Evolutionary conservation across 2,113 vertebrate species (phyloP).

Genomic region (Ploceus nigricollis): DNA sequence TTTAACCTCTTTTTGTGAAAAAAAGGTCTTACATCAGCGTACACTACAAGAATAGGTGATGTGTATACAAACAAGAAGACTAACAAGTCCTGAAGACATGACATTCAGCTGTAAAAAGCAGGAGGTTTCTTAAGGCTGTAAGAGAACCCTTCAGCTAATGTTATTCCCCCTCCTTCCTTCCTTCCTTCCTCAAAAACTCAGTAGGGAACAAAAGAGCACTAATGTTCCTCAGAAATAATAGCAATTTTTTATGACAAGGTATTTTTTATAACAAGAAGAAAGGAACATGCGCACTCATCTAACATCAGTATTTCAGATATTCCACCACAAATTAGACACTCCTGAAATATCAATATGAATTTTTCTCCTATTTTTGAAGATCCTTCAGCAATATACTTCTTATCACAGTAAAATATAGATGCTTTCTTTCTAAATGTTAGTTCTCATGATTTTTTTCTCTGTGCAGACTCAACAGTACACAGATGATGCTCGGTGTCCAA

Average conservation of each 20-base stretch:
- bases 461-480: neutral
- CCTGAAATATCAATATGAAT: neutral
- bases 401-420: neutral
- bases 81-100: neutral
- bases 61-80: neutral
- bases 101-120: neutral
- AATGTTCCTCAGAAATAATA: neutral
- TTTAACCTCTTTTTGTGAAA: neutral
- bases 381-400: neutral
- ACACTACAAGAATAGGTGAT: neutral
- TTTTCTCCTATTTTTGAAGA: neutral
- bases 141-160: neutral
- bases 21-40: neutral
- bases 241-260: neutral
- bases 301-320: neutral
- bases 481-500: neutral
- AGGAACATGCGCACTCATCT: neutral
- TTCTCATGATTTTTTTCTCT: neutral
- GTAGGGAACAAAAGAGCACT: neutral
- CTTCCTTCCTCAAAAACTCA: neutral
- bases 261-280: neutral
- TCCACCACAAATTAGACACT: neutral
- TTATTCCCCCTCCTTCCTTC: neutral
- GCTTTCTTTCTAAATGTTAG: neutral
- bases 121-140: neutral